Evolutionary conservation across 2,888 invertebrate species (phyloP).

Genomic region (Aporophyla nigra): DNA sequence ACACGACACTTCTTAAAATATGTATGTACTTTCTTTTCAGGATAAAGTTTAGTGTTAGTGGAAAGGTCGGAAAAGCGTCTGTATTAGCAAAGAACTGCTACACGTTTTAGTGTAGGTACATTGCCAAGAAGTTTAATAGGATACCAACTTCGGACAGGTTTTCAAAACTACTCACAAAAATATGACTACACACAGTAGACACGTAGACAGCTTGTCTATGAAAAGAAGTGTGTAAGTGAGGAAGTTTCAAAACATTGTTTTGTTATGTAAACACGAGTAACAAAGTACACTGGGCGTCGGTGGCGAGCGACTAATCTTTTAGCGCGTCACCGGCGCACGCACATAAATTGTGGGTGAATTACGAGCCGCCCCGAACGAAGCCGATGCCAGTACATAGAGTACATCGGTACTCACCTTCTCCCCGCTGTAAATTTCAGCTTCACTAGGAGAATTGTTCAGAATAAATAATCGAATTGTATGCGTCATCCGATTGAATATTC

Average conservation of each 20-base stretch:
- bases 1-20: slow-evolving; percentile 60
- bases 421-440: slow-evolving; percentile 81
- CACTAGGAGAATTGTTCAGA: slow-evolving; percentile 73
- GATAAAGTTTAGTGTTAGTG: slow-evolving; percentile 44
- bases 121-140: slow-evolving; percentile 47
- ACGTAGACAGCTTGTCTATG: slow-evolving; percentile 45
- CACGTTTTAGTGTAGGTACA: slow-evolving; percentile 14
- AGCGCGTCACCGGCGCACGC: slow-evolving; percentile 88
- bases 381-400: slow-evolving; percentile 70
- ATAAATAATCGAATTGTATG: slow-evolving; percentile 79
- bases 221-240: slow-evolving; percentile 50
- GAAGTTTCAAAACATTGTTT: slow-evolving; percentile 53
- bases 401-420: slow-evolving; percentile 75
- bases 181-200: slow-evolving; percentile 31
- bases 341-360: slow-evolving; percentile 88
- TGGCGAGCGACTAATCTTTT: slow-evolving; percentile 87
- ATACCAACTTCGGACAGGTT: slow-evolving; percentile 38
- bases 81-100: slow-evolving; percentile 18
- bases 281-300: slow-evolving; percentile 55
- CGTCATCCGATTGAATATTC: slow-evolving; percentile 77
- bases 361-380: slow-evolving; percentile 80
- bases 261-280: slow-evolving; percentile 53
- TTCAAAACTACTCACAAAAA: slow-evolving; percentile 47
- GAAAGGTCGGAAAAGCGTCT: slow-evolving; percentile 21
- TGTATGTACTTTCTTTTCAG: slow-evolving; percentile 55